A percentile compares a stretch with the other conserved stretches of the same genome.
Conservation (phyloP, 2,113 vertebrate species). For the Pteronura brasiliensis region DNA sequence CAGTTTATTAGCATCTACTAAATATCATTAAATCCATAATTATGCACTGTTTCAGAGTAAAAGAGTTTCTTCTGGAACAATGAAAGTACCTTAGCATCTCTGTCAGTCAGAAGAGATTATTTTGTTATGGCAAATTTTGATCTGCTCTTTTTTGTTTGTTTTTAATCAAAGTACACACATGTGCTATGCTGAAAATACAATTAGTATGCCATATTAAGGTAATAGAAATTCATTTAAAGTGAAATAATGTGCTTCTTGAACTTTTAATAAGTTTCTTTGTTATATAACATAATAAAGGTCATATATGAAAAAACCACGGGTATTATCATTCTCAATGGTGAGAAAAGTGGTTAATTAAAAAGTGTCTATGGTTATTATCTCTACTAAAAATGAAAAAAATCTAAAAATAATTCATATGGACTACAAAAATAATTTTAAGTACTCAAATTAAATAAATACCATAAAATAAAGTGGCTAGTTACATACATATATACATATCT, state of each 20-base stretch:
- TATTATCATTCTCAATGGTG: neutral
- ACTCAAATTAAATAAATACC: neutral
- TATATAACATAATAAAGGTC: neutral
- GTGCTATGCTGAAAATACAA: neutral
- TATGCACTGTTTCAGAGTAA: neutral
- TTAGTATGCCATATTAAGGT: neutral
- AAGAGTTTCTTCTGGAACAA: neutral
- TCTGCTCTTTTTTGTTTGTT: neutral
- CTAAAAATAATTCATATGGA: neutral
- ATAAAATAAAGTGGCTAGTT: neutral
- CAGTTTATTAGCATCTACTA: constrained; percentile 58
- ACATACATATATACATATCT: neutral
- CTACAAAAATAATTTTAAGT: neutral
- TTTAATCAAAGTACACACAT: neutral
- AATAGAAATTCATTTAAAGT: neutral
- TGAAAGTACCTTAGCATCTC: neutral
- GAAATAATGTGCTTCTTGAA: neutral
- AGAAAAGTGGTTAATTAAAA: neutral
- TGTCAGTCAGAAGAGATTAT: neutral
- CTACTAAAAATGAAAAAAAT: neutral
- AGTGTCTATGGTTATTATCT: neutral
- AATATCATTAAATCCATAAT: constrained; percentile 29
- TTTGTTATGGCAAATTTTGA: neutral
- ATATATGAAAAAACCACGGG: neutral
- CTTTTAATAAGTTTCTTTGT: neutral